A percentile compares a stretch with the other conserved stretches of the same genome.
Conservation (phyloP, 2,797 vertebrate species). For the Ctenopoma kingsleyae region DNA sequence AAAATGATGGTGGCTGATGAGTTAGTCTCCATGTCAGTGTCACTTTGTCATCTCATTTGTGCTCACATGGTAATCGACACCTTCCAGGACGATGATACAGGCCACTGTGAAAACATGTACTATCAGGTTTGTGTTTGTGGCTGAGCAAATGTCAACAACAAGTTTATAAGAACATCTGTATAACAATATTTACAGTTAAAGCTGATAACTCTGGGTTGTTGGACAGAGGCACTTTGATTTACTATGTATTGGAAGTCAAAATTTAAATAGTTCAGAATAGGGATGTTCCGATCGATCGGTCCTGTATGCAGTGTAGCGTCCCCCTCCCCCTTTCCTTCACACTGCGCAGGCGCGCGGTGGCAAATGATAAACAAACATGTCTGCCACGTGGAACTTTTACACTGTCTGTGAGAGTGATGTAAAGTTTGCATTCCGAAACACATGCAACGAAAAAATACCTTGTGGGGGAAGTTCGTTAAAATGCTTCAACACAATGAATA, state of each 20-base stretch:
- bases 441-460: no score
- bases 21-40: slow-evolving; percentile 47
- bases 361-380: no score
- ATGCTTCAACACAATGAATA: no score
- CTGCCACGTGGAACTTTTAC: no score
- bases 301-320: no score
- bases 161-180: no score
- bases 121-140: slow-evolving; percentile 30
- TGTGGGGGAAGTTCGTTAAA: no score
- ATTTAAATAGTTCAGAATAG: neutral
- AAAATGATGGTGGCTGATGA: slow-evolving; percentile 48
- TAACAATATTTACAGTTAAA: neutral
- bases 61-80: slow-evolving; percentile 45
- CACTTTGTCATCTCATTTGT: slow-evolving; percentile 58
- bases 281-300: no score
- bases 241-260: neutral
- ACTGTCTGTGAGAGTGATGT: no score
- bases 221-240: neutral
- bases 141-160: slow-evolving; percentile 45
- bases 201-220: neutral
- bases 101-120: slow-evolving; percentile 49
- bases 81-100: slow-evolving; percentile 1
- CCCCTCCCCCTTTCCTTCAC: no score
- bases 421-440: no score
- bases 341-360: no score